A percentile compares a stretch with the other conserved stretches of the same genome.
Evolutionary conservation across 2,797 vertebrate genomes (phyloP).

Genomic region (Myripristis murdjan): DNA sequence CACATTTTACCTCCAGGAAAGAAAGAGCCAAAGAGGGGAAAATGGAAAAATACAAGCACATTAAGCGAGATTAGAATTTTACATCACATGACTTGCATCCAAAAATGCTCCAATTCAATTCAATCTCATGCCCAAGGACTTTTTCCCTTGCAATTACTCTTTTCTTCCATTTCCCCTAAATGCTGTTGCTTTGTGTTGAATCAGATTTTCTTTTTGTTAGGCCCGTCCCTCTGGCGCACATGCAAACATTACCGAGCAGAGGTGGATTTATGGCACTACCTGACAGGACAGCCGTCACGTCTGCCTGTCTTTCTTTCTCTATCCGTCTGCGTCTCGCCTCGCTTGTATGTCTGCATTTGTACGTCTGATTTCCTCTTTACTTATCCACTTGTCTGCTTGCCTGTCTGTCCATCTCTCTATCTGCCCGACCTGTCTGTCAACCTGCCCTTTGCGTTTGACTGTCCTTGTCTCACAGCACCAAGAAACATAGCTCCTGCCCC

Average conservation of each 20-base stretch:
- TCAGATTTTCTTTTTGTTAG: slow-evolving; percentile 44
- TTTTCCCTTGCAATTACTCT: slow-evolving; percentile 57
- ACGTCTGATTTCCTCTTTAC: slow-evolving; percentile 24
- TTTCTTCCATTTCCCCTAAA: slow-evolving; percentile 58
- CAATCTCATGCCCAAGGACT: slow-evolving; percentile 56
- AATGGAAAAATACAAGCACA: slow-evolving; percentile 69
- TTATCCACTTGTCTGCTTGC: slow-evolving; percentile 23
- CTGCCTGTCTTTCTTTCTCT: slow-evolving; percentile 3
- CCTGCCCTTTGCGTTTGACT: slow-evolving; percentile 54
- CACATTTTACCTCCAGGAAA: slow-evolving; percentile 68
- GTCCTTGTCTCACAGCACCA: slow-evolving; percentile 69
- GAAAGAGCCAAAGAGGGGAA: slow-evolving; percentile 40
- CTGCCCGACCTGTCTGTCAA: slow-evolving; percentile 52
- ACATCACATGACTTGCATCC: slow-evolving; percentile 67
- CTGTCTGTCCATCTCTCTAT: slow-evolving; percentile 27
- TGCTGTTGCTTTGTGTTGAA: slow-evolving; percentile 46
- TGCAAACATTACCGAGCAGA: slow-evolving; percentile 35
- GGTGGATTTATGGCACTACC: slow-evolving; percentile 29
- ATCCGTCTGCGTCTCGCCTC: too few species aligned
- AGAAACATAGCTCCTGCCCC: slow-evolving; percentile 51
- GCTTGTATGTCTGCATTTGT: not conserved
- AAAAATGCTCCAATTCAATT: slow-evolving; percentile 66
- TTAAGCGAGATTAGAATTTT: slow-evolving; percentile 76
- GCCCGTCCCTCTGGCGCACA: slow-evolving; percentile 54
- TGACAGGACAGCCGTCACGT: slow-evolving; percentile 16